Evolutionary conservation across 2,113 vertebrate species (phyloP), one percentile per base, ranked within the genome.

Genomic region (Eptatretus burgeri): DNA sequence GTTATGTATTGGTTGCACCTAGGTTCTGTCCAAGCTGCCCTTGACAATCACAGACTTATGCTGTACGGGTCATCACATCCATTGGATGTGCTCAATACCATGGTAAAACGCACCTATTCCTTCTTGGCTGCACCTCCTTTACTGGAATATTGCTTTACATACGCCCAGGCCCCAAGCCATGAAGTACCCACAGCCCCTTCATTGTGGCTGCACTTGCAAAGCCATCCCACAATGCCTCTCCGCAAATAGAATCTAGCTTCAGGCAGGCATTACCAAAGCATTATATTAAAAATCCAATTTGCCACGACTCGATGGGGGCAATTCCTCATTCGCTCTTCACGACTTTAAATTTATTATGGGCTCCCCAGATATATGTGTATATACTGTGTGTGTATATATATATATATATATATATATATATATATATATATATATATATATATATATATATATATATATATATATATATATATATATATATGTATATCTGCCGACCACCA

Each of bases 211-310:
- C 20, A 17, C 20, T 60, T 60, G n/a, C n/a, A 20, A 60, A 20
- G n/a, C 56, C 56, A 60, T 60, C 56, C 56, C 56, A 60, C 20
- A n/a, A n/a, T 60, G 56, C 56, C n/a, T 60, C 20, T 60, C 56
- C 13, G 56, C 56, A 60, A 60, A 60, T 60, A 17, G 56, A 60
- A 60, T 60, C 56, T 60, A n/a, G 56, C 56, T 60, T n/a, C 56
- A 60, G 56, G 56, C n/a, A 60, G 19, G 19, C 56, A 60, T 60
- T 60, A 60, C 56, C 11, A 20, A 60, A 60, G n/a, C n/a, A 20
- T 20, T n/a, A 60, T 60, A 60, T 60, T 60, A 60, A 60, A 60
- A 60, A 60, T 60, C 56, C 56, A 60, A 60, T 60, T 60, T 60
- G 56, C 56, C 20, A 20, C n/a, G 56, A n/a, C 56, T 20, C n/a